Evolutionary conservation across 2,888 invertebrate species (phyloP), one percentile per base, ranked within the genome.

Genomic region (Trilocha varians): DNA sequence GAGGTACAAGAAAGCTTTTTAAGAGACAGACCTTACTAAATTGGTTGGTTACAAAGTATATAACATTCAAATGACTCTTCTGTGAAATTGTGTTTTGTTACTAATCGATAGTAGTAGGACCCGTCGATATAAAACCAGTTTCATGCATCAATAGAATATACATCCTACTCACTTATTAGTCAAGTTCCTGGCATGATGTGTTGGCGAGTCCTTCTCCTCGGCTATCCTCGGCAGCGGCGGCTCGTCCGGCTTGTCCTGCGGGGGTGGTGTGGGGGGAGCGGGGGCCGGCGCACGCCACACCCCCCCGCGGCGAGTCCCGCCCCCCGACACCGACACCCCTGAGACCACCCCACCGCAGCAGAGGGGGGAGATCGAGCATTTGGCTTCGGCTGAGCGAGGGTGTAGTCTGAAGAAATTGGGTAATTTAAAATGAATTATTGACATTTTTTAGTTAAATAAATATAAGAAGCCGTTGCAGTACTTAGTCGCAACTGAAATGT

Each of bases 371-470:
- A 96, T 95, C 0, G 92, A 90, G 59, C 90, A 90, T 62, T 96
- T 96, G 11, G 88, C 90, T 63, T 96, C 96, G 0, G 95, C 95
- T 38, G 94, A 95, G 14, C 96, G 91, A 0, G 97, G 97, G 75
- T 97, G 97, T 36, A 97, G 80, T 42, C 97, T 84, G 53, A 17
- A 36, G 25, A n/a, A n/a, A n/a, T n/a, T n/a, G n/a, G n/a, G n/a
- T n/a, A n/a, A n/a, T n/a, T n/a, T n/a, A n/a, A n/a, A n/a, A n/a
- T n/a, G n/a, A n/a, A n/a, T n/a, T n/a, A n/a, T n/a, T n/a, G n/a
- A n/a, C n/a, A n/a, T n/a, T n/a, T n/a, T n/a, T n/a, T n/a, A n/a
- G n/a, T n/a, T n/a, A n/a, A n/a, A n/a, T n/a, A n/a, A n/a, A n/a
- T n/a, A n/a, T n/a, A n/a, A n/a, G n/a, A n/a, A n/a, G n/a, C n/a